These are phyloP conservation scores for Emydoidea blandingii DNA, from an alignment of 2,797 vertebrate species.

Conservation along the genomic window DNA sequence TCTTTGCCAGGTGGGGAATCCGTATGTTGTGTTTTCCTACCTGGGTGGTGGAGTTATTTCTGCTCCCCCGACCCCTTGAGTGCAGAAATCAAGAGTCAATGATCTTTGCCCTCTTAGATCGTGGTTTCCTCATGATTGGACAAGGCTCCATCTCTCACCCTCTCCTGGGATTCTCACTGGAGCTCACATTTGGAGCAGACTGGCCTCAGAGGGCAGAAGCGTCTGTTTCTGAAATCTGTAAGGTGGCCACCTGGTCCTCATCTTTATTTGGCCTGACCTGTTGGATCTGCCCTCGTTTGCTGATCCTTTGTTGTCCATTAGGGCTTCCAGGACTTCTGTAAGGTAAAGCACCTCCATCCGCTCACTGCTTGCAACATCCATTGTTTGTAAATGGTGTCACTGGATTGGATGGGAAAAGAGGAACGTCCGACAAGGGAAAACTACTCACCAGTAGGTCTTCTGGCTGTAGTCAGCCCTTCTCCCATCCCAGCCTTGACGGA, in stretches of 20 bases:
- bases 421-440: not conserved
- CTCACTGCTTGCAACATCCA: not conserved
- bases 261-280: not conserved
- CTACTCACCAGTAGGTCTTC: not conserved
- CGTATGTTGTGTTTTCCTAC: fast-evolving
- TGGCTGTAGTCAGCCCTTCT: not conserved
- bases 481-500: not conserved
- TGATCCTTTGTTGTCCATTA: not conserved
- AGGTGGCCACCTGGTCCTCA: not conserved
- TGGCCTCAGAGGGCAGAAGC: not conserved
- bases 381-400: not conserved
- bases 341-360: not conserved
- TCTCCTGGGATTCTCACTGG: not conserved
- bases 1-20: not conserved
- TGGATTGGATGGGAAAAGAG: not conserved
- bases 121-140: not conserved
- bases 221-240: not conserved
- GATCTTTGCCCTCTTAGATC: not conserved
- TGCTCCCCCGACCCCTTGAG: not conserved
- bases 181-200: not conserved
- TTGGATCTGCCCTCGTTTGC: not conserved
- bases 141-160: no score
- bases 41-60: not conserved
- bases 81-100: not conserved
- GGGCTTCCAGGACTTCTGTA: not conserved